Percentiles rank a stretch among this genome's conserved stretches.
Evolutionary conservation across 2,797 vertebrate species (phyloP).

Genomic region (Gallinago solitaria): DNA sequence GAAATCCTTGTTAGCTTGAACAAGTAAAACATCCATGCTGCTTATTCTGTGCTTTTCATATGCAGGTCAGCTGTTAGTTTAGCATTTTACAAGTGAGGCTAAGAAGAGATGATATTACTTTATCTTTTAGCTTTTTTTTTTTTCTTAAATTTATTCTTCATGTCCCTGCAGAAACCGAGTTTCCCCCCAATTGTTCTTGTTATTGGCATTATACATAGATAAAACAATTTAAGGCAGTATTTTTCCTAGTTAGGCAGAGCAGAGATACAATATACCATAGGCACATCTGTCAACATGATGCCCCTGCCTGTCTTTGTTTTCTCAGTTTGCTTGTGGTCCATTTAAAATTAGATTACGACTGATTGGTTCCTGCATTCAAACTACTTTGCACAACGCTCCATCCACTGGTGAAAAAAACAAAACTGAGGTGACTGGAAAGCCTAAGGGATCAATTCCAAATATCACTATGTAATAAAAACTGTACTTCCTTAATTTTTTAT

Average conservation of each 20-base stretch:
- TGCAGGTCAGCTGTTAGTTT: neutral
- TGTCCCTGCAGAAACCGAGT: neutral
- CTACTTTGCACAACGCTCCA: neutral
- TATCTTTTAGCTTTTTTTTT: neutral
- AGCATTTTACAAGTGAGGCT: neutral
- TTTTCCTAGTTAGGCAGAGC: constrained; percentile 25
- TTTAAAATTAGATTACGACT: constrained; percentile 54
- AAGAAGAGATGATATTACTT: neutral
- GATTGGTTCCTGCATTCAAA: constrained; percentile 49
- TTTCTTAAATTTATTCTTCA: constrained; percentile 1
- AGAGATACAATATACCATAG: constrained; percentile 5
- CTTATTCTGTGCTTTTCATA: neutral
- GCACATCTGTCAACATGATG: neutral
- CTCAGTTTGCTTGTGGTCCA: constrained; percentile 13
- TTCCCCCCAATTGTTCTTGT: constrained; percentile 10
- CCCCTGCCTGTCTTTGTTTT: constrained; percentile 40
- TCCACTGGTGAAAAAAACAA: constrained; percentile 27
- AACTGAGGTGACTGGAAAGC: constrained; percentile 58
- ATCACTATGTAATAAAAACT: constrained; percentile 72
- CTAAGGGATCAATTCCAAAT: constrained; percentile 73
- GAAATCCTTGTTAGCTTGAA: neutral
- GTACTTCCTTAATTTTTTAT: constrained; percentile 71
- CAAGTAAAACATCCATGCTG: neutral
- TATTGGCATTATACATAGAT: constrained; percentile 25
- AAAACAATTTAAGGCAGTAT: constrained; percentile 13